Evolutionary conservation across 2,888 invertebrate genomes (phyloP), one percentile per base, ranked within the genome.

Genomic region (Agrochola macilenta): DNA sequence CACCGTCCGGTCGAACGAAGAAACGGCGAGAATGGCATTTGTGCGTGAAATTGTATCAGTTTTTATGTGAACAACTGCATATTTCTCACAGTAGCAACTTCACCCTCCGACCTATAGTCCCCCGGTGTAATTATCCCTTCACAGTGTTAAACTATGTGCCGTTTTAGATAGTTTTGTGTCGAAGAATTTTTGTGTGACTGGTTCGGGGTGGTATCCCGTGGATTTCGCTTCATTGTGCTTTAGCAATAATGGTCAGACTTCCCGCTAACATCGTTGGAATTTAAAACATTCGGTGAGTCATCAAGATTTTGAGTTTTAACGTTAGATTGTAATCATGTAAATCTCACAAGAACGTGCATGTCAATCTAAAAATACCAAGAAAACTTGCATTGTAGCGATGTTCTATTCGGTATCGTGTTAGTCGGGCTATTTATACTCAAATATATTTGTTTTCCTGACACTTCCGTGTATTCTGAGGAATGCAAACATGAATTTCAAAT

Each of bases 241-340:
- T 91, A 93, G 93, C 93, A 94, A 94, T 95, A 95, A 96, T 96
- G 96, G 92, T 93, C 92, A 91, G 91, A 92, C 91, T 95, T 95
- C 95, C 95, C 95, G 94, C 95, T 95, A 92, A 93, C 94, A 91
- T 94, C 93, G 93, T 95, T 95, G 95, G 95, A 96, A 96, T 96
- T 96, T 96, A 95, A 96, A 96, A 93, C 92, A 96, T 95, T 95
- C 91, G 96, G 96, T 96, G 96, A 96, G 96, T 96, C 96, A 96
- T 94, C 94, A 90, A 85, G 91, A 88, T 93, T 94, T 94, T 91
- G 89, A 90, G 91, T 90, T 88, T 79, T 91, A 92, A 90, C 91
- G 89, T 88, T 78, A 83, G 57, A 74, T 46, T 86, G 69, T 81
- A 72, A 76, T 70, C 74, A 75, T 81, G 76, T 76, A 76, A 84